These are phyloP conservation scores for Tetragnatha versicolor DNA, from an alignment of 1,140 invertebrate genomes.

Conservation along the genomic window DNA sequence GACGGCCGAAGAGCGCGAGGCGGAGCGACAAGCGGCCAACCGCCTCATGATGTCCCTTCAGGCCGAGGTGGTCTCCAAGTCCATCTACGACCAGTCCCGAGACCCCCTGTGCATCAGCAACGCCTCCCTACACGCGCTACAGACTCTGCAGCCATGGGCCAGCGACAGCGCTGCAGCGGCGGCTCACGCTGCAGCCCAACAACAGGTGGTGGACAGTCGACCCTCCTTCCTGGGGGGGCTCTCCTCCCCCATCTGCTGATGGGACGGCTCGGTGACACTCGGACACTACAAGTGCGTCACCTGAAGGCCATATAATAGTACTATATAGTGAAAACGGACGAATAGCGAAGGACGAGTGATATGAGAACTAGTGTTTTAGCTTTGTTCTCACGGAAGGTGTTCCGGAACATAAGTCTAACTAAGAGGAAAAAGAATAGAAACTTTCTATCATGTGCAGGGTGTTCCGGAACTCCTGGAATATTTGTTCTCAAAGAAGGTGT, in stretches of 20 bases:
- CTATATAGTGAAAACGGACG: too few relatives aligned
- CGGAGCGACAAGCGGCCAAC: constrained; percentile 94
- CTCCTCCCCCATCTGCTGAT: constrained; percentile 58
- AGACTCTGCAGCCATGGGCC: constrained; percentile 90
- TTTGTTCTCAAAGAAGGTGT: too few relatives aligned
- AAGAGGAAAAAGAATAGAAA: too few relatives aligned
- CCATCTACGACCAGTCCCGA: constrained; percentile 69
- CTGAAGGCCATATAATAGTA: not conserved
- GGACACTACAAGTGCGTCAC: not conserved
- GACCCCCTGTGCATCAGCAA: constrained; percentile 67
- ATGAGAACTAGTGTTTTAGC: too few relatives aligned
- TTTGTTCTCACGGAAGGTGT: too few relatives aligned
- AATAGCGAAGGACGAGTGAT: too few relatives aligned
- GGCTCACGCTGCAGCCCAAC: constrained; percentile 43
- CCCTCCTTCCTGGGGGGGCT: constrained; percentile 50
- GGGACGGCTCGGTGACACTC: not conserved
- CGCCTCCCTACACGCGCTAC: constrained; percentile 76
- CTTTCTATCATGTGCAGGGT: too few relatives aligned
- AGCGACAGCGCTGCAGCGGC: constrained; percentile 62
- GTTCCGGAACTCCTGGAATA: too few relatives aligned
- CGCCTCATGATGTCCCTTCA: constrained; percentile 93
- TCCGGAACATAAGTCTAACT: too few relatives aligned
- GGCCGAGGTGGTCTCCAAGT: constrained; percentile 89
- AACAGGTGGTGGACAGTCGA: constrained; percentile 26
- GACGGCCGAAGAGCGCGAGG: constrained; percentile 95